A percentile compares a stretch with the other conserved stretches of the same genome.
These are phyloP conservation scores for Yasuhikotakia modesta DNA, from an alignment of 2,797 vertebrate species.

Conservation along the genomic window DNA sequence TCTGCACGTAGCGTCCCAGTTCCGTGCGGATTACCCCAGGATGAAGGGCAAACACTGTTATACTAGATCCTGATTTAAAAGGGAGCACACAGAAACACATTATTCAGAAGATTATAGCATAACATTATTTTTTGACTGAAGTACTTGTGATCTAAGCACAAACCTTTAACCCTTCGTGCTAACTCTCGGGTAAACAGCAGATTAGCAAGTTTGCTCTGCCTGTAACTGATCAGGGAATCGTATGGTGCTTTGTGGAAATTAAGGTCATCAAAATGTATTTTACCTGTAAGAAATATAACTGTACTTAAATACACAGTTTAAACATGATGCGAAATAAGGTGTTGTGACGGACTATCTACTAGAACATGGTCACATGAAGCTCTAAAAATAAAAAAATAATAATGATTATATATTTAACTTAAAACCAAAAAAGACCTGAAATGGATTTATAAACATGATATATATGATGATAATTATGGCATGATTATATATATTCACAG, in stretches of 20 bases:
- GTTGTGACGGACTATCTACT: too few relatives aligned
- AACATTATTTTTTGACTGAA: neutral
- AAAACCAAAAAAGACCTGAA: neutral
- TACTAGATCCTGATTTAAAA: slow-evolving; percentile 53
- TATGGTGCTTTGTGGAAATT: slow-evolving; percentile 59
- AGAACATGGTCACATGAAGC: neutral
- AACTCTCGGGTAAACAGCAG: slow-evolving; percentile 66
- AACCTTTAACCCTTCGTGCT: slow-evolving; percentile 62
- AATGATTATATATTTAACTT: too few relatives aligned
- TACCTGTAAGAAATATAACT: slow-evolving; percentile 50
- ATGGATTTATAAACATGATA: neutral
- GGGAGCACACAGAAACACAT: neutral
- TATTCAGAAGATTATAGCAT: neutral
- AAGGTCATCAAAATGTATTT: slow-evolving; percentile 66
- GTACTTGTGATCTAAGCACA: neutral
- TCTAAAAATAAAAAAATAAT: too few relatives aligned
- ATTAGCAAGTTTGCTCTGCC: slow-evolving; percentile 66
- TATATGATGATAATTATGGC: too few relatives aligned
- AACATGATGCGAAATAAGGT: too few relatives aligned
- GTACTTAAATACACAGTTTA: neutral
- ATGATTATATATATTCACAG: neutral
- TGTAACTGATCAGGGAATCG: slow-evolving; percentile 62
- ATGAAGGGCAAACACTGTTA: slow-evolving; percentile 61
- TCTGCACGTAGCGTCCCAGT: slow-evolving; percentile 61
- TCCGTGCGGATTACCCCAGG: slow-evolving; percentile 66